Evolutionary conservation across 2,797 vertebrate species (phyloP).

Genomic region (Alectoris magna): DNA sequence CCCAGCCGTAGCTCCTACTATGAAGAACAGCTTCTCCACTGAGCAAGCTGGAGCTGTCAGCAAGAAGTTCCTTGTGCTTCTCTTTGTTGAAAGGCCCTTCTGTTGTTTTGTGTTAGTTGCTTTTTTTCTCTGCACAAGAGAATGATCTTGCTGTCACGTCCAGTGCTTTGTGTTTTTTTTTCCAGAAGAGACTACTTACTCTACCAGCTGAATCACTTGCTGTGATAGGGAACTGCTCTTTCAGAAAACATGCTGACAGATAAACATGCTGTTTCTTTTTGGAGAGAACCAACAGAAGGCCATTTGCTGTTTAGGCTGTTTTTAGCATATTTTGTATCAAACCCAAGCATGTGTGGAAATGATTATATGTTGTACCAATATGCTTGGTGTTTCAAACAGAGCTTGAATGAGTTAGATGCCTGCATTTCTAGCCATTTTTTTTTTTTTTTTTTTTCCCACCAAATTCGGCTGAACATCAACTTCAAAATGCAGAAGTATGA

Average conservation of each 20-base stretch:
- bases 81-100: background rate
- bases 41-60: background rate
- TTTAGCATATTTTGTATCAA: conserved; percentile 29
- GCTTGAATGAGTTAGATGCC: background rate
- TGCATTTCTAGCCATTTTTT: background rate
- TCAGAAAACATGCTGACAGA: conserved; percentile 42
- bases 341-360: background rate
- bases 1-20: background rate
- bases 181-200: conserved; percentile 6
- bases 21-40: background rate
- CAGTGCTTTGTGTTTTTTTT: background rate
- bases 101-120: background rate
- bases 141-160: background rate
- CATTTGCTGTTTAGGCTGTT: background rate
- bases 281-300: conserved; percentile 32
- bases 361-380: background rate
- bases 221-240: background rate
- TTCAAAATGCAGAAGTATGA: background rate
- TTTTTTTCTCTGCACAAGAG: background rate
- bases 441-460: background rate
- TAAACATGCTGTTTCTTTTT: conserved; percentile 30
- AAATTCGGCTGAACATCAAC: background rate
- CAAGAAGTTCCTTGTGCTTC: background rate
- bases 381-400: conserved; percentile 6
- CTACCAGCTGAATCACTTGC: conserved; percentile 16